phyloP scores from a whole-genome alignment of 2,888 invertebrate species.

The Aphelenchoides bicaudatus region DNA sequence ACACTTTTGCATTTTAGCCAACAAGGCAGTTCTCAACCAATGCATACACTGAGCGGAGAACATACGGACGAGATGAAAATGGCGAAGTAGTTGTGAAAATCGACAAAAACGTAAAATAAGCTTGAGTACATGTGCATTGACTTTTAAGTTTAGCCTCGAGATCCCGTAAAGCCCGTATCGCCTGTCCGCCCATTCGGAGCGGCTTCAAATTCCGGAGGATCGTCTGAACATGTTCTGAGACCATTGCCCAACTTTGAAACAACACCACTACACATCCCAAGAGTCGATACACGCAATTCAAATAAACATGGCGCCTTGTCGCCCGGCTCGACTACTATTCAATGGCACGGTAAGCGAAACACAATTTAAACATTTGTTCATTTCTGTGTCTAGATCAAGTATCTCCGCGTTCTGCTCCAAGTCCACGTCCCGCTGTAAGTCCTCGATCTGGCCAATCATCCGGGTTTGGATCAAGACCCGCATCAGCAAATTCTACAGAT shows the following conservation, averaged over 20 bases:
- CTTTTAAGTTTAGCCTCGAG: conserved; percentile 47
- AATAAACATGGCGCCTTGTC: conserved; percentile 27
- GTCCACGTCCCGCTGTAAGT: conserved; percentile 36
- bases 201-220: too few relatives aligned
- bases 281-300: conserved; percentile 37
- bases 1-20: conserved; percentile 37
- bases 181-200: conserved; percentile 48
- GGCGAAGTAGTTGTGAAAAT: conserved; percentile 56
- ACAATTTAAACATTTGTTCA: background rate
- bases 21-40: conserved; percentile 49
- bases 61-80: conserved; percentile 54
- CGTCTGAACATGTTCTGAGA: conserved; percentile 19
- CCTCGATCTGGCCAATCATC: conserved; percentile 36
- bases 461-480: conserved; percentile 27
- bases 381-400: conserved; percentile 31
- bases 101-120: conserved; percentile 35
- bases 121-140: background rate
- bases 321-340: conserved; percentile 26
- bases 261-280: conserved; percentile 45
- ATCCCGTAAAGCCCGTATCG: conserved; percentile 52
- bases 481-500: conserved; percentile 13
- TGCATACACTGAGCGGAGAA: conserved; percentile 53
- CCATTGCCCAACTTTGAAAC: conserved; percentile 29
- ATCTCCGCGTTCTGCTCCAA: conserved; percentile 48
- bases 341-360: conserved; percentile 16